Base-by-base conservation (phyloP, 2,113 vertebrate genomes). In the Rhipidura dahli region DNA sequence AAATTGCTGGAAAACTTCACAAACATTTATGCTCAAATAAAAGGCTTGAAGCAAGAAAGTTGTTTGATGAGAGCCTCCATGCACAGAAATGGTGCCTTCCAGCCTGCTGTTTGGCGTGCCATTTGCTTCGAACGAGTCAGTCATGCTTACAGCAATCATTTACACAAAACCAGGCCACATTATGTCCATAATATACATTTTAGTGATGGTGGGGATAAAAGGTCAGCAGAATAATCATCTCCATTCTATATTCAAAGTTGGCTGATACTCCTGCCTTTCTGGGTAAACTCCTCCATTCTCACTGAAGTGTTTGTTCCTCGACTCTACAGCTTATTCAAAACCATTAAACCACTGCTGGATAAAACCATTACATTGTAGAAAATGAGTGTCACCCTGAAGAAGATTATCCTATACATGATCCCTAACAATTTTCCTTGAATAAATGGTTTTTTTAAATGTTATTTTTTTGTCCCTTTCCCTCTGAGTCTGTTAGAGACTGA, bases 1-100 rank as follows among this genome's bases (percentile, higher is more conserved):
- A 95, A 94, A 73, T 78, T 39, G 83, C 59, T 92, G 86, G 85
- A 93, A 95, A 96, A 92, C 86, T 95, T 88, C 88, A 95, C 78
- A 78, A 96, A 94, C 73, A 91, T 93, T 90, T 91, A 84, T 80
- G 47, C 89, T 94, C 87, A 97, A 97, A 94, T 90, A 71, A 87
- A 76, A 92, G 64, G 30, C 81, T 93, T 81, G 51, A 89, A 94
- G 70, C 47, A 42, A 86, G 81, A 4, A 30, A 75, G 53, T 40
- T 51, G 71, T 35, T 63, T 85, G 57, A 78, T 65, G 73, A 61
- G 81, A 80, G 56, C 47, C 42, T 66, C 35, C 68, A 42, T 57
- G 77, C 57, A 63, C 44, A 69, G 77, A 8, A 3, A 16, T 57
- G 61, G 60, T 92, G 45, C 57, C 65, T 87, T 89, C 63, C 26